Evolutionary conservation across 2,888 invertebrate genomes (phyloP).

Genomic region (Catocala fraxini): DNA sequence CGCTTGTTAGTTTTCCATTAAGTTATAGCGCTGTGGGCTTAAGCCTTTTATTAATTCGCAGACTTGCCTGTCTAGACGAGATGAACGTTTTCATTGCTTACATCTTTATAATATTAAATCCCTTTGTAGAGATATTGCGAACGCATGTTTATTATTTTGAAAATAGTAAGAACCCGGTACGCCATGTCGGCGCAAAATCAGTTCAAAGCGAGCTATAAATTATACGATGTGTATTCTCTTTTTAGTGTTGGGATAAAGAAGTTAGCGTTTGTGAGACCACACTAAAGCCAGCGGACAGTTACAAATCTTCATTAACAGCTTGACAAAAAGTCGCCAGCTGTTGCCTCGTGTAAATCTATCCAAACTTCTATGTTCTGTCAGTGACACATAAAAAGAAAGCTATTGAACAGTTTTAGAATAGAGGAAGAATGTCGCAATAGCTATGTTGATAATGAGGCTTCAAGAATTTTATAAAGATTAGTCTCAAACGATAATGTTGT

Average conservation of each 20-base stretch:
- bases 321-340: constrained; percentile 79
- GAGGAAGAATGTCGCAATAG: constrained; percentile 26
- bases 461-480: constrained; percentile 6
- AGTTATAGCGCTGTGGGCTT: constrained; percentile 63
- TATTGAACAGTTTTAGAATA: constrained; percentile 26
- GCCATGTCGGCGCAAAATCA: constrained; percentile 60
- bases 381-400: constrained; percentile 37
- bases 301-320: constrained; percentile 82
- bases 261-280: constrained; percentile 70
- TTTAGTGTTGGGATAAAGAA: constrained; percentile 67
- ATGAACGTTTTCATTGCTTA: constrained; percentile 57
- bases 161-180: constrained; percentile 57
- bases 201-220: constrained; percentile 77
- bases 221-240: constrained; percentile 63
- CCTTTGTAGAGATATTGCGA: constrained; percentile 55
- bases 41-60: constrained; percentile 70
- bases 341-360: constrained; percentile 67
- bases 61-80: constrained; percentile 59
- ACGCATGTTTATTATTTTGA: constrained; percentile 61
- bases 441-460: background rate
- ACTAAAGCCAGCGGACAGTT: constrained; percentile 70
- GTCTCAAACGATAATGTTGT: constrained; percentile 27
- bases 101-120: constrained; percentile 67
- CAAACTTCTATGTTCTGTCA: constrained; percentile 47
- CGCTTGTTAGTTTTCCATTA: constrained; percentile 78